Evolutionary conservation across 1,140 invertebrate species (phyloP).

Genomic region (Eriocheir sinensis): DNA sequence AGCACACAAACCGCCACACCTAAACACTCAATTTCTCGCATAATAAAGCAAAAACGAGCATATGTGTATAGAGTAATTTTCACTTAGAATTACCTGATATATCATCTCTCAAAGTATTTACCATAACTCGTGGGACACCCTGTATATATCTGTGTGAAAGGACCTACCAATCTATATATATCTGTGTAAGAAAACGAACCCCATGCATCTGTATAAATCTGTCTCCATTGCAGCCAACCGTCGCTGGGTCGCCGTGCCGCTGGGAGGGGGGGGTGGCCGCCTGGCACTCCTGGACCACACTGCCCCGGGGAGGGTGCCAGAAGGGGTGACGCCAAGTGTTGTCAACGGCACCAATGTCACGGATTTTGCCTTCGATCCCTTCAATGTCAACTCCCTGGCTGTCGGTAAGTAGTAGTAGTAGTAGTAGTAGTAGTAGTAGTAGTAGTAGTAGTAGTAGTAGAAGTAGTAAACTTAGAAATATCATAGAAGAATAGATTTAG

Average conservation of each 20-base stretch:
- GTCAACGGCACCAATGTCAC: constrained; percentile 93
- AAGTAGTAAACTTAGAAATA: neutral
- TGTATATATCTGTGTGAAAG: too few species aligned
- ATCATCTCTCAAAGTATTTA: too few species aligned
- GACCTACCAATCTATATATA: too few species aligned
- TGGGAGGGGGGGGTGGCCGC: constrained; percentile 94
- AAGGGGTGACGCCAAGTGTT: constrained; percentile 92
- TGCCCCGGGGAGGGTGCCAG: constrained; percentile 89
- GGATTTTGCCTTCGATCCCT: constrained; percentile 97
- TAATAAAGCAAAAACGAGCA: too few species aligned
- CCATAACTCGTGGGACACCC: too few species aligned
- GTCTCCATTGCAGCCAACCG: constrained; percentile 87
- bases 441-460: constrained; percentile 17
- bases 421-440: constrained; percentile 25
- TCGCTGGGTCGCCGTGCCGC: constrained; percentile 91
- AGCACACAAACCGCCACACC: too few species aligned
- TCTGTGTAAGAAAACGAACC: too few species aligned
- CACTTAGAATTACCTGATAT: too few species aligned
- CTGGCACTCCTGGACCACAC: constrained; percentile 92
- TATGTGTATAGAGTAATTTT: too few species aligned
- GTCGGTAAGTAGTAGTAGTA: constrained; percentile 85
- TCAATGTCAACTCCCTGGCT: constrained; percentile 89
- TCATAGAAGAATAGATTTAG: too few species aligned
- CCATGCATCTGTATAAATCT: too few species aligned
- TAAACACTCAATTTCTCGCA: too few species aligned